Base-by-base conservation (phyloP, 2,888 invertebrate species). In the Drosophila nigritarsus region DNA sequence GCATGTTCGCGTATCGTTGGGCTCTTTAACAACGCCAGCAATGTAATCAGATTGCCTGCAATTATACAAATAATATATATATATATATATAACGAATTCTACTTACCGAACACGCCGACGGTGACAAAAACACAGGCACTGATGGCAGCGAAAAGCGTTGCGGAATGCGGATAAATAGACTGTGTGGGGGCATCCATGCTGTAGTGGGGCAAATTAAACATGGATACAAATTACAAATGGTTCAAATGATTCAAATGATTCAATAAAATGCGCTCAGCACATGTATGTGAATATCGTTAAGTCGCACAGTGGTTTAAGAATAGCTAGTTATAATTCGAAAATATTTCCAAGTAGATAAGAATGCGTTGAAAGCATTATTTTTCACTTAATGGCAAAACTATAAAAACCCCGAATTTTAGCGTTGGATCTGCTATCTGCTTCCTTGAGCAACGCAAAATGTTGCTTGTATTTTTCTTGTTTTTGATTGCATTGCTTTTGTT, bases 31-130 rank as follows among this genome's bases (percentile, higher is more conserved):
- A 98, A 94, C 0, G 98, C 98, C 75, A 97, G 92, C 58, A 97
- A 96, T 24, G 98, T 98, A 75, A 97, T 94, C 48, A 96, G 94
- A 94, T 98, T 98, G 70, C 98, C 97, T 97, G 94, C 7, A 51
- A 62, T 45, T 11, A 24, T 40, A 38, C 30, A 51, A 50, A 55
- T 15, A 36, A 3, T 3, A 18, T 34, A 5, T 24, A 2, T 32
- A 20, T 9, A 24, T 3, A 53, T n/a, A 2, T n/a, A 5, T 18
- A 5, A 18, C 36, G 11, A 24, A 54, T 34, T 54, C 4, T 15
- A 93, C 95, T 95, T 94, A 97, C 97, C 97, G 70, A 96, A 93
- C 71, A 97, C 95, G 72, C 97, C 97, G 51, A 97, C 94, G 65
- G 96, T 93, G 90, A 96, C 96, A 93, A 97, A 97, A 64, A 97